Percentiles rank a stretch among this genome's conserved stretches.
These are phyloP conservation scores for Platyrinchus mystaceus DNA, from an alignment of 2,797 vertebrate genomes.

Conservation along the genomic window DNA sequence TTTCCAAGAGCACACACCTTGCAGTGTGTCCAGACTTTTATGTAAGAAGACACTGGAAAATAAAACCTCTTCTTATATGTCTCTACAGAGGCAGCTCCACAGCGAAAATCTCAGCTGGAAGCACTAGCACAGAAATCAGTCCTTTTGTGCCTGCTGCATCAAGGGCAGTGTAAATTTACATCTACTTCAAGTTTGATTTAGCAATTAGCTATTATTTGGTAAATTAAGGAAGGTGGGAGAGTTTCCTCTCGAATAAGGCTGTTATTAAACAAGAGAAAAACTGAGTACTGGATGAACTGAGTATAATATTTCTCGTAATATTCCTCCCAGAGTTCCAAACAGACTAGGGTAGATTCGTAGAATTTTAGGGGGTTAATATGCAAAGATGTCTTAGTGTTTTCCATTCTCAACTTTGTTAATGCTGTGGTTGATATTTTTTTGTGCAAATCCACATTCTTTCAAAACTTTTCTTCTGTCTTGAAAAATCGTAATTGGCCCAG, in stretches of 20 bases:
- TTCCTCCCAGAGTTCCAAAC: background rate
- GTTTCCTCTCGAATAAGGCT: background rate
- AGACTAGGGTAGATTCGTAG: background rate
- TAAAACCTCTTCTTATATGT: background rate
- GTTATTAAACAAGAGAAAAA: background rate
- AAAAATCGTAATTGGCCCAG: background rate
- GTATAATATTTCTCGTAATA: background rate
- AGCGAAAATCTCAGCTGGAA: background rate
- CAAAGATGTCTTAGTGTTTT: background rate
- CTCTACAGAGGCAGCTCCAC: background rate
- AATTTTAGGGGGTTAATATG: background rate
- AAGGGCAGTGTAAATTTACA: background rate
- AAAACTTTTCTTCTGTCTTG: background rate
- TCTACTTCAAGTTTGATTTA: background rate
- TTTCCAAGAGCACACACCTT: background rate
- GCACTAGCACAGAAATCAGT: fast-evolving
- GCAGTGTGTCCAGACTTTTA: background rate
- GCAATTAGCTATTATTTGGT: background rate
- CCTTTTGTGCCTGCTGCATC: background rate
- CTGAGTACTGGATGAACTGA: background rate
- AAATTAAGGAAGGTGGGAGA: background rate
- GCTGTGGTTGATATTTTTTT: background rate
- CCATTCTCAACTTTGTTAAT: background rate
- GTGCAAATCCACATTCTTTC: background rate
- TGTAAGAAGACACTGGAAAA: background rate